phyloP scores from a whole-genome alignment of 2,888 invertebrate species.

The Zootermopsis nevadensis region DNA sequence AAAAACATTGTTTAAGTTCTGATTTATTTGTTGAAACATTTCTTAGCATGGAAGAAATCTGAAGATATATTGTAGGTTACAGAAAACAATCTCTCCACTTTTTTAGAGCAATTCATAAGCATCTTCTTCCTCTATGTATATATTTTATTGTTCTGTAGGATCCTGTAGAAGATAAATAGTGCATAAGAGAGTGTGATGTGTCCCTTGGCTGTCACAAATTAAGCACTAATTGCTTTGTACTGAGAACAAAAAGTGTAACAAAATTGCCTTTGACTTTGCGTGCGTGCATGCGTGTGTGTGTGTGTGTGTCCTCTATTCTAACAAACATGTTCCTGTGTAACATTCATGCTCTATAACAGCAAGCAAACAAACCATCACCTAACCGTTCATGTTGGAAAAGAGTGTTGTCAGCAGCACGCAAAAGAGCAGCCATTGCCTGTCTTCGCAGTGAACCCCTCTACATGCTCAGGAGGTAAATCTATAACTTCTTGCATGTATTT shows the following conservation, averaged over 20 bases:
- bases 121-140: too few relatives aligned
- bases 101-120: too few relatives aligned
- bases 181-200: too few relatives aligned
- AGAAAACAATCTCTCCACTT: too few relatives aligned
- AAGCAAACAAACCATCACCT: constrained; percentile 79
- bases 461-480: constrained; percentile 85
- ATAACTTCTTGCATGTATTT: not conserved
- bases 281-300: constrained; percentile 3
- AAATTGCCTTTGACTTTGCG: not conserved
- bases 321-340: constrained; percentile 46
- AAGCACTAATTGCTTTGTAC: too few relatives aligned
- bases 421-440: constrained; percentile 96
- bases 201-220: too few relatives aligned
- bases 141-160: too few relatives aligned
- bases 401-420: constrained; percentile 86
- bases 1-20: too few relatives aligned
- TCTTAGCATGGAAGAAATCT: too few relatives aligned
- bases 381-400: constrained; percentile 81
- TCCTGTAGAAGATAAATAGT: too few relatives aligned
- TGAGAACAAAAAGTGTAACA: not conserved
- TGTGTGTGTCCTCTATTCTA: constrained; percentile 35
- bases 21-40: too few relatives aligned
- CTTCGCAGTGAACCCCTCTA: constrained; percentile 93
- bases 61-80: too few relatives aligned
- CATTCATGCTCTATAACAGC: constrained; percentile 66